Conservation (phyloP, 2,113 vertebrate genomes). For the Poeciliopsis occidentalis region DNA sequence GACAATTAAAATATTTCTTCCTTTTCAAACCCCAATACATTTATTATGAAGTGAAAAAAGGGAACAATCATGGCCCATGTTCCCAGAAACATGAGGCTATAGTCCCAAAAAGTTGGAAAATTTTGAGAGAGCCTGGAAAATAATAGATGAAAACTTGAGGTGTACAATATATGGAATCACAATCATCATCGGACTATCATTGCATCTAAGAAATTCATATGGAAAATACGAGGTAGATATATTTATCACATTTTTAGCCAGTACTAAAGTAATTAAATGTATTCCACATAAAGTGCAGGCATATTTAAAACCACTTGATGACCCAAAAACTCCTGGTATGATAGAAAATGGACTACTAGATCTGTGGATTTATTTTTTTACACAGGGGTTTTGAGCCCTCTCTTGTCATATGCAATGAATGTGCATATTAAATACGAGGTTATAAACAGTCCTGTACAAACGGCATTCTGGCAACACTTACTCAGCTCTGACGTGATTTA, state of each 20-base stretch:
- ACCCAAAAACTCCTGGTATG: background rate
- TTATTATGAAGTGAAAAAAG: background rate
- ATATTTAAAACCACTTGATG: background rate
- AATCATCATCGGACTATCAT: background rate
- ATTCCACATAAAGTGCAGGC: background rate
- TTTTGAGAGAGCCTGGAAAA: background rate
- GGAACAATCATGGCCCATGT: background rate
- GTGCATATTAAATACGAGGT: background rate
- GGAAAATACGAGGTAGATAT: background rate
- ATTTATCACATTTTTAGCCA: background rate
- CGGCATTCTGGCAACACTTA: background rate
- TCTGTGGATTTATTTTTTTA: too few species aligned
- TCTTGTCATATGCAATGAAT: background rate
- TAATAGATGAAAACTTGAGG: background rate
- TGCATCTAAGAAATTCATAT: too few species aligned
- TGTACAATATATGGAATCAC: background rate
- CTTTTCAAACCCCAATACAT: background rate
- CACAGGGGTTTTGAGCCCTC: background rate
- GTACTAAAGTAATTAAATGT: background rate
- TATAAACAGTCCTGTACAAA: background rate
- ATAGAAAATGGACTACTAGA: background rate
- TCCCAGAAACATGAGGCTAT: too few species aligned
- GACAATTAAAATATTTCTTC: too few species aligned
- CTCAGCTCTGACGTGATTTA: background rate
- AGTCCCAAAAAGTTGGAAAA: background rate